These are phyloP conservation scores for Parnassius apollo DNA, from an alignment of 2,888 invertebrate species.

Conservation along the genomic window DNA sequence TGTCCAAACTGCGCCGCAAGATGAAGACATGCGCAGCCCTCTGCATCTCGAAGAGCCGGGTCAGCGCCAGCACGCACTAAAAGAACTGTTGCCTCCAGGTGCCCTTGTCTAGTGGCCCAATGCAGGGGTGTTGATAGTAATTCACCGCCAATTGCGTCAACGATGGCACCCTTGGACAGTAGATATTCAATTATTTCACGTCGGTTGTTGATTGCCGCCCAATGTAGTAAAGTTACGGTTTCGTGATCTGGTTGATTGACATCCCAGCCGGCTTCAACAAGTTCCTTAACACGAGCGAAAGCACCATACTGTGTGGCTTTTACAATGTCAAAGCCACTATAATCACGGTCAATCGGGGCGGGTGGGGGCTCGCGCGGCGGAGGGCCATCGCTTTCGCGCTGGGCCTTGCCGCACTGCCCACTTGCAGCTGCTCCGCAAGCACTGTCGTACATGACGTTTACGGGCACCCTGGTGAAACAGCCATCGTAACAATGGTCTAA, in stretches of 20 bases:
- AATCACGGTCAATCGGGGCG: constrained; percentile 82
- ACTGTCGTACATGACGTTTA: constrained; percentile 83
- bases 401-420: constrained; percentile 83
- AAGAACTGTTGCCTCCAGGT: constrained; percentile 89
- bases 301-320: constrained; percentile 98
- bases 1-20: constrained; percentile 98
- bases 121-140: constrained; percentile 97
- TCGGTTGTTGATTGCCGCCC: constrained; percentile 98
- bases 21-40: constrained; percentile 97
- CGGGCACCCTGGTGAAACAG: constrained; percentile 7
- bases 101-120: constrained; percentile 98
- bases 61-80: constrained; percentile 93
- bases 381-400: constrained; percentile 82
- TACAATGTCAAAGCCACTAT: constrained; percentile 93
- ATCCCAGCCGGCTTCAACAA: constrained; percentile 95
- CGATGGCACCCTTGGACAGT: constrained; percentile 86
- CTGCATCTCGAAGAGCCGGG: constrained; percentile 93
- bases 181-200: constrained; percentile 94
- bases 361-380: constrained; percentile 83
- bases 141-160: constrained; percentile 98
- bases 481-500: constrained; percentile 7
- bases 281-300: constrained; percentile 88
- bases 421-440: constrained; percentile 86
- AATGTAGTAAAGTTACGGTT: constrained; percentile 98
- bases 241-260: constrained; percentile 97